Conservation (phyloP, 2,113 vertebrate species). For the Formicarius rufipectus region DNA sequence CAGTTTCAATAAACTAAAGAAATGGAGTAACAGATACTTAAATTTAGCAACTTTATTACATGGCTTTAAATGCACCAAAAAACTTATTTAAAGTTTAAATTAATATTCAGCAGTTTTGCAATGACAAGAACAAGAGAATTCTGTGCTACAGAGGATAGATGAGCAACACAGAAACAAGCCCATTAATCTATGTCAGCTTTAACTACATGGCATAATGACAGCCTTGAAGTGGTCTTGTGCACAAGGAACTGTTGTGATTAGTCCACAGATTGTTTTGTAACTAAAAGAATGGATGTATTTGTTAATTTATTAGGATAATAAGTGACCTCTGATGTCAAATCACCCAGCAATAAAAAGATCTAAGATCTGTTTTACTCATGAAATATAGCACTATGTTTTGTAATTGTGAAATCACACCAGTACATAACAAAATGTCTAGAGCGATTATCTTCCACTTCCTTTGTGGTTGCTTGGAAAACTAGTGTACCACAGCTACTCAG, state of each 20-base stretch:
- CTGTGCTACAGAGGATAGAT: background rate
- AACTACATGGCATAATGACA: background rate
- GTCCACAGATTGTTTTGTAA: background rate
- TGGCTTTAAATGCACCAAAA: background rate
- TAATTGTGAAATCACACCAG: constrained; percentile 3
- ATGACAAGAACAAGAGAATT: background rate
- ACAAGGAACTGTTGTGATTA: background rate
- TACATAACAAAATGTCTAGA: background rate
- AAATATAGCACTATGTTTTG: background rate
- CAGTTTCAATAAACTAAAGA: background rate
- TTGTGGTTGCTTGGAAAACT: background rate
- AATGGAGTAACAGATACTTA: background rate
- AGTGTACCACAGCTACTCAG: background rate
- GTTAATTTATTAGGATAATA: constrained; percentile 6
- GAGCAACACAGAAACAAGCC: constrained; percentile 10
- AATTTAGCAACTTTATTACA: background rate
- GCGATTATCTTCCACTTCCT: background rate
- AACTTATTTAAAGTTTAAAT: background rate
- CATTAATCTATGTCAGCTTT: constrained; percentile 18
- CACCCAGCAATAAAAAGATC: background rate
- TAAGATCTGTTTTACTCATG: background rate
- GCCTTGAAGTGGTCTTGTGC: constrained; percentile 10
- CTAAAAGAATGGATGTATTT: background rate
- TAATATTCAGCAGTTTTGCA: constrained; percentile 4
- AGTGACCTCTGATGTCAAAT: background rate